These are phyloP conservation scores for Emydocephalus ijimae DNA, from an alignment of 2,113 vertebrate species.

Conservation along the genomic window DNA sequence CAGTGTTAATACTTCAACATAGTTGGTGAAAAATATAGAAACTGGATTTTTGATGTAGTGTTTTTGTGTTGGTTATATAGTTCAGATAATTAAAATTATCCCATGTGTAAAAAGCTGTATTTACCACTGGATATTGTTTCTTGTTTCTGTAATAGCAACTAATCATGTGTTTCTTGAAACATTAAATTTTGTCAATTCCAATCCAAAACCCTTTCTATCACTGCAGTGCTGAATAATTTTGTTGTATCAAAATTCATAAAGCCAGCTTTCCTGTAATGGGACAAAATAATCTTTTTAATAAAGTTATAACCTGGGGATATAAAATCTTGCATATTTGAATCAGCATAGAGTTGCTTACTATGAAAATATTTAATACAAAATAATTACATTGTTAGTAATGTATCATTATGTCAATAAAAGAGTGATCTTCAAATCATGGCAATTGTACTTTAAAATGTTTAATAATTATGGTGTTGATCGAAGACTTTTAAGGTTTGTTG, in stretches of 20 bases:
- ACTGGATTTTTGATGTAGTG: slow-evolving; percentile 36
- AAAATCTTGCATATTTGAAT: slow-evolving; percentile 68
- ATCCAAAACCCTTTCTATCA: slow-evolving; percentile 44
- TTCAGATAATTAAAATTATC: slow-evolving; percentile 1
- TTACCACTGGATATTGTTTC: slow-evolving; percentile 34
- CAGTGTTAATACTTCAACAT: slow-evolving; percentile 44
- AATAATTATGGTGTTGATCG: neutral
- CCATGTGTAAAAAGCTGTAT: neutral
- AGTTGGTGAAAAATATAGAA: slow-evolving; percentile 28
- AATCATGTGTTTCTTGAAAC: slow-evolving; percentile 39
- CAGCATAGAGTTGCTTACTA: slow-evolving; percentile 55
- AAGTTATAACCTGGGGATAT: slow-evolving; percentile 62
- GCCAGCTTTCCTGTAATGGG: slow-evolving; percentile 61
- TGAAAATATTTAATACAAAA: slow-evolving; percentile 62
- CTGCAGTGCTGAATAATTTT: slow-evolving; percentile 49
- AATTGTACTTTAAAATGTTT: neutral
- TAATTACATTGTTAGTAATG: slow-evolving; percentile 65
- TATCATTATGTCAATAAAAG: slow-evolving; percentile 74
- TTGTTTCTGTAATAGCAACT: slow-evolving; percentile 43
- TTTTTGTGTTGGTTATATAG: slow-evolving; percentile 17
- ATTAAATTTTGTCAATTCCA: slow-evolving; percentile 55
- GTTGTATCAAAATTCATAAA: slow-evolving; percentile 51
- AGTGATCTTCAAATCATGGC: slow-evolving; percentile 68
- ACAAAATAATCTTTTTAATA: slow-evolving; percentile 65
- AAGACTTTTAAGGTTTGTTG: neutral